Percentiles rank a stretch among this genome's conserved stretches.
phyloP scores from a whole-genome alignment of 2,797 vertebrate genomes.

The Eidolon dupreanum region DNA sequence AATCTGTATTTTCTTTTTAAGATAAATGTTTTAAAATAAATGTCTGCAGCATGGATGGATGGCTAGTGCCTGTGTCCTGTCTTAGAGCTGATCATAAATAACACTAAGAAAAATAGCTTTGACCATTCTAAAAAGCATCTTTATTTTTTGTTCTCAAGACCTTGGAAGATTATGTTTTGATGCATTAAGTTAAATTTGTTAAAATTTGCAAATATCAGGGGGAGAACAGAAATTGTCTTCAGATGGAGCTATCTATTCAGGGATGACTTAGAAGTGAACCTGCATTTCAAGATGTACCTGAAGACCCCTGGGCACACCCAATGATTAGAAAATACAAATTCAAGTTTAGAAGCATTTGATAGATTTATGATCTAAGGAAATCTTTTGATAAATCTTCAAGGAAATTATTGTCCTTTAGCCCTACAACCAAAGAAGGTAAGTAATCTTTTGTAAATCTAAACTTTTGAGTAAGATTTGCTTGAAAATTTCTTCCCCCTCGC shows the following conservation, averaged over 20 bases:
- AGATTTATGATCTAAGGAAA: constrained; percentile 18
- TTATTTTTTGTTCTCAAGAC: constrained; percentile 73
- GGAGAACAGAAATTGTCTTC: constrained; percentile 48
- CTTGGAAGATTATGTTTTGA: constrained; percentile 68
- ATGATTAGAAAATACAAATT: not conserved
- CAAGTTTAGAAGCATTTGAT: constrained; percentile 33
- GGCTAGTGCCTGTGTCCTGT: constrained; percentile 56
- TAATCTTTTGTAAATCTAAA: not conserved
- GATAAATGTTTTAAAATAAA: constrained; percentile 81
- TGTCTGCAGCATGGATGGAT: constrained; percentile 66
- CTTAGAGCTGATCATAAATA: constrained; percentile 73
- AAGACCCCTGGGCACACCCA: not conserved
- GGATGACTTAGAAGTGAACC: not conserved
- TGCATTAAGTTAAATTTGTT: constrained; percentile 52
- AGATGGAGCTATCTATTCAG: constrained; percentile 20
- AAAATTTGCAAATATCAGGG: constrained; percentile 52
- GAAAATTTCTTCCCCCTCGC: not conserved
- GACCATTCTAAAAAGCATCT: constrained; percentile 68
- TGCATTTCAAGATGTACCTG: constrained; percentile 3
- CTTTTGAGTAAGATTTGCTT: not conserved
- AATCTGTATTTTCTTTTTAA: constrained; percentile 81
- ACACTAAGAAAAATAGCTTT: constrained; percentile 73
- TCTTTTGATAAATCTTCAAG: not conserved
- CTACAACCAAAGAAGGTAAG: not conserved
- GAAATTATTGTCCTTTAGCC: not conserved